Conservation (phyloP, 1,140 invertebrate genomes). For the Heliconius hermathena region DNA sequence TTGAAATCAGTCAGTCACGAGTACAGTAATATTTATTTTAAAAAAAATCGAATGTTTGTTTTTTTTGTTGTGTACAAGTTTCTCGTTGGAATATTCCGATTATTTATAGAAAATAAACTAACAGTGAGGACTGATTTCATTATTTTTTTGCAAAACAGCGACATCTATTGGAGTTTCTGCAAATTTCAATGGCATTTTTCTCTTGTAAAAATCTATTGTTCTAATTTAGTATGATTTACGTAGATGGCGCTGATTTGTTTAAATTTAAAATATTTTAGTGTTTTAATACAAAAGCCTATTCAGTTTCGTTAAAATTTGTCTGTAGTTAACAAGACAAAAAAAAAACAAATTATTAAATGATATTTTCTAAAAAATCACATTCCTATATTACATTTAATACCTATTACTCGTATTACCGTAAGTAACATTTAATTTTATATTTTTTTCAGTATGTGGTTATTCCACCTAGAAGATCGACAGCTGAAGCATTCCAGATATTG, state of each 20-base stretch:
- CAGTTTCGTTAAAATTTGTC: not conserved
- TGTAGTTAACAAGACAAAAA: not conserved
- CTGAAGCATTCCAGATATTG: constrained; percentile 97
- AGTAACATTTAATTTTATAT: not conserved
- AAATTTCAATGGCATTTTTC: constrained; percentile 25
- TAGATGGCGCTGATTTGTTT: constrained; percentile 60
- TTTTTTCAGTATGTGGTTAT: constrained; percentile 92
- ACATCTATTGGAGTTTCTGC: constrained; percentile 63
- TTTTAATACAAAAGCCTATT: not conserved
- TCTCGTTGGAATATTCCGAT: constrained; percentile 67
- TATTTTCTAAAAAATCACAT: too few species aligned
- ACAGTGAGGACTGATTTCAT: constrained; percentile 64
- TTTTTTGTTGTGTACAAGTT: constrained; percentile 30
- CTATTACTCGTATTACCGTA: not conserved
- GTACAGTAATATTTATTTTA: constrained; percentile 43
- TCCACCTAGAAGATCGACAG: constrained; percentile 94
- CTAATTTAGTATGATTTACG: constrained; percentile 29
- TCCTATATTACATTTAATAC: too few species aligned
- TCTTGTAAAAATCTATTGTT: constrained; percentile 8
- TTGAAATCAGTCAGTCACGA: constrained; percentile 75
- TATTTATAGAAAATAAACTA: constrained; percentile 27
- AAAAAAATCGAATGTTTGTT: constrained; percentile 32
- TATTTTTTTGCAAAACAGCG: constrained; percentile 58
- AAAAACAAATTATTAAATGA: not conserved
- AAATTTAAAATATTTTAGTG: not conserved